Conservation (phyloP, 2,888 invertebrate genomes). For the Drosophila atroscutellata region DNA sequence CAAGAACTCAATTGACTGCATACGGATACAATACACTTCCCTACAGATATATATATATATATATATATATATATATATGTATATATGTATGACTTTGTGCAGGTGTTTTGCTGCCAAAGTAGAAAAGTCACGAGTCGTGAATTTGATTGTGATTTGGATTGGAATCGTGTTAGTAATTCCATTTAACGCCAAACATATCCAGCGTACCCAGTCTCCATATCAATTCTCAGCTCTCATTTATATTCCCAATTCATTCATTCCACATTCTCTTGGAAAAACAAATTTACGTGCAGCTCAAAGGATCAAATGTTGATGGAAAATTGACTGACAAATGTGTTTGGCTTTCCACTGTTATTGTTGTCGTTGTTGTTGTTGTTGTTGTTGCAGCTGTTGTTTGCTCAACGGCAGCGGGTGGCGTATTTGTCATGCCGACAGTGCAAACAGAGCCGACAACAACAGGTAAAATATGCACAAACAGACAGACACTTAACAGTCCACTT, state of each 20-base stretch:
- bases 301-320: slow-evolving; percentile 66
- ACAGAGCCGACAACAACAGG: neutral
- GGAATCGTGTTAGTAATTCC: slow-evolving; percentile 48
- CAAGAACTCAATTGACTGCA: slow-evolving; percentile 72
- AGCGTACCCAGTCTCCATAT: too few relatives aligned
- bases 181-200: slow-evolving; percentile 16
- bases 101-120: slow-evolving; percentile 43
- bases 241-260: neutral
- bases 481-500: neutral
- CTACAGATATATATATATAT: slow-evolving; percentile 19
- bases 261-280: slow-evolving; percentile 59
- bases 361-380: slow-evolving; percentile 6
- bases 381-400: slow-evolving; percentile 8
- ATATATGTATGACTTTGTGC: slow-evolving; percentile 22
- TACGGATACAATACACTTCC: slow-evolving; percentile 4
- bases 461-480: slow-evolving; percentile 3
- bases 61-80: slow-evolving; percentile 14
- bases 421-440: neutral
- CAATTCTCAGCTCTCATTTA: neutral
- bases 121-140: slow-evolving; percentile 18
- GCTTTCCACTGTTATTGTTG: slow-evolving; percentile 29
- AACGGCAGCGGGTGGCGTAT: neutral
- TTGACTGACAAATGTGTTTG: slow-evolving; percentile 76
- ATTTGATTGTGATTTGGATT: slow-evolving; percentile 45
- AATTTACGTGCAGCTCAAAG: slow-evolving; percentile 77